Base-by-base conservation (phyloP, 2,888 invertebrate genomes). In the Eilema sororculum region DNA sequence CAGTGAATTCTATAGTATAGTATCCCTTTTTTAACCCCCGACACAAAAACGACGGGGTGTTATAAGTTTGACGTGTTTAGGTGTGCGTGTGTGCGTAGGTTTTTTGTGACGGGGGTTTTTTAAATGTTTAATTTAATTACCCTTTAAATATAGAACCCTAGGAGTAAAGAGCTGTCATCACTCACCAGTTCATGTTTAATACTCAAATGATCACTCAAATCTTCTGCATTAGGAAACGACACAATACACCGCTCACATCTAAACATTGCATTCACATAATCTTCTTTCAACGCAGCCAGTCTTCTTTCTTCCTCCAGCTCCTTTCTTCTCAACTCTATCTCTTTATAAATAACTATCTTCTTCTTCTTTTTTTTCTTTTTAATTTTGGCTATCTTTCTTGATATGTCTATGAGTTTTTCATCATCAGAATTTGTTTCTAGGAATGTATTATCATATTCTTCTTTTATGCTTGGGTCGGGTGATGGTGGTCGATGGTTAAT, bases 211-310 rank as follows among this genome's bases (percentile, higher is more conserved):
- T 95, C 94, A 3, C 86, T 88, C 69, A 93, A 82, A 74, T 93
- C 93, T 8, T 95, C 94, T 0, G 80, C 85, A 75, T 93, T 94
- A 0, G 94, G 91, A 69, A 94, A 95, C 0, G 92, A 80, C 0
- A 88, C 0, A 0, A 94, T 84, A 82, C 95, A 95, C 0, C 57
- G 75, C 0, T 91, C 91, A 75, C 95, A 95, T 10, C 84, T 83
- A 69, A 91, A 93, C 89, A 93, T 90, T 0, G 94, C 92, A 67
- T 93, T 92, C 0, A 90, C 80, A 82, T 89, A 95, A 30, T 92
- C 91, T 8, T 94, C 94, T 65, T 76, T 87, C 0, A 75, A 46
- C 24, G 68, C 79, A 28, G 88, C 69, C 25, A 74, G 0, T 61
- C 70, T 82, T 61, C 94, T 89, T 30, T 95, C 95, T 46, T 89